Evolutionary conservation across 37 sponge, comb jelly and placozoan genomes (phyloP).

Genomic region (Mnemiopsis leidyi): DNA sequence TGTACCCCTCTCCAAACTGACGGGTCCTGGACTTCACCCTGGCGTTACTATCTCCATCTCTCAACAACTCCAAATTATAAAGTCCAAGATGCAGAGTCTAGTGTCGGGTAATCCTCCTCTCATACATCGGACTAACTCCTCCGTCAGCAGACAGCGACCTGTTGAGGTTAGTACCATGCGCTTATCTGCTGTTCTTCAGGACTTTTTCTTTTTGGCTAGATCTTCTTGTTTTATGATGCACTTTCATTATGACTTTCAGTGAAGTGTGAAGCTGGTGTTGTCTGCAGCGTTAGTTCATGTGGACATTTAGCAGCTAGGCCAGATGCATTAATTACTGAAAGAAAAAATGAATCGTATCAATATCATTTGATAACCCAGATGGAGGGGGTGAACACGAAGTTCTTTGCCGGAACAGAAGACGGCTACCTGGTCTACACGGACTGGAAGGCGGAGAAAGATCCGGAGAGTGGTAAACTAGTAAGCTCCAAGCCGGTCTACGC

Average conservation of each 20-base stretch:
- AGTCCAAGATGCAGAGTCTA: constrained; percentile 33
- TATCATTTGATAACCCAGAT: too few relatives aligned
- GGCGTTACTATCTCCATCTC: constrained; percentile 49
- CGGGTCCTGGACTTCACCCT: constrained; percentile 65
- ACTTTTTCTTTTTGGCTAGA: too few relatives aligned
- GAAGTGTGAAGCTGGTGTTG: too few relatives aligned
- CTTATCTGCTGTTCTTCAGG: too few relatives aligned
- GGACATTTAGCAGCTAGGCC: too few relatives aligned
- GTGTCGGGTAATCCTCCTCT: constrained; percentile 50
- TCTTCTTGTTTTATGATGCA: too few relatives aligned
- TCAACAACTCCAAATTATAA: constrained; percentile 25
- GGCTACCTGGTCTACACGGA: constrained; percentile 86
- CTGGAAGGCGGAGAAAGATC: constrained; percentile 85
- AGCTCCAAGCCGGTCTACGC: constrained; percentile 71
- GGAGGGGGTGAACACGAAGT: constrained; percentile 75
- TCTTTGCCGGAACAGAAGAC: constrained; percentile 94
- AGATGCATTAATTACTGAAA: too few relatives aligned
- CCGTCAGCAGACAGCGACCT: constrained; percentile 36
- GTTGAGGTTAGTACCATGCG: constrained; percentile 47
- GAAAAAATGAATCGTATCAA: too few relatives aligned
- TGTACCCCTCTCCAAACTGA: constrained; percentile 55
- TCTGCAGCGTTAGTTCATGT: too few relatives aligned
- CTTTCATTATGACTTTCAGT: too few relatives aligned
- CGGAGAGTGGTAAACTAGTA: constrained; percentile 80
- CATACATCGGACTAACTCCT: constrained; percentile 52